phyloP scores from a whole-genome alignment of 92 coral and sea anemone genomes.

The Palythoa heliodiscus region DNA sequence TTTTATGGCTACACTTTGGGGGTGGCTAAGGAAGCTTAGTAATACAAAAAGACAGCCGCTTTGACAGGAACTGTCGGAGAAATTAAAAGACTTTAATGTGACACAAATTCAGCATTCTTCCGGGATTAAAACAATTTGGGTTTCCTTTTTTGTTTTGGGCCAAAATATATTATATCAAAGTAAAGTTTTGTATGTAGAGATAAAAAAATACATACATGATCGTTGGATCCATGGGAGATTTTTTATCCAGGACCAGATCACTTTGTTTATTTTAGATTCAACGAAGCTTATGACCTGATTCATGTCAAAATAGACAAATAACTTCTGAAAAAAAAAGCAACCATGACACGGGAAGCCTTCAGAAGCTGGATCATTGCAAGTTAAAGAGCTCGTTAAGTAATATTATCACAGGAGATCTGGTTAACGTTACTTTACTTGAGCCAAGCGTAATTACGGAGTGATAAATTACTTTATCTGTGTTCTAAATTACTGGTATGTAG shows the following conservation, averaged over 20 bases:
- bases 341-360: background rate
- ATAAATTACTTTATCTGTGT: conserved; percentile 66
- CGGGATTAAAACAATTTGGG: conserved; percentile 30
- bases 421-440: background rate
- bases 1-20: conserved; percentile 62
- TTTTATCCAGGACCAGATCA: background rate
- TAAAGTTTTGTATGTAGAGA: conserved; percentile 22
- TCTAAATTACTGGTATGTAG: conserved; percentile 42
- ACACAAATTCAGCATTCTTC: conserved; percentile 45
- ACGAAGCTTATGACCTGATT: conserved; percentile 9
- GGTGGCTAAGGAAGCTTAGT: conserved; percentile 55
- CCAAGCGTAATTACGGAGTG: conserved; percentile 53
- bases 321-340: conserved; percentile 13
- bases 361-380: conserved; percentile 36
- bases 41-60: conserved; percentile 11
- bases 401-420: conserved; percentile 5
- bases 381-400: conserved; percentile 18
- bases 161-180: background rate
- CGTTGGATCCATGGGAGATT: background rate
- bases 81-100: conserved; percentile 23
- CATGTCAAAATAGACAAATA: conserved; percentile 8
- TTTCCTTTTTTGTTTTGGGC: conserved; percentile 14
- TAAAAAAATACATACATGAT: conserved; percentile 22
- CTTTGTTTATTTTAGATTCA: conserved; percentile 21
- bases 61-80: conserved; percentile 42